Evolutionary conservation across 2,888 invertebrate species (phyloP).

Genomic region (Drosophila percnosoma): DNA sequence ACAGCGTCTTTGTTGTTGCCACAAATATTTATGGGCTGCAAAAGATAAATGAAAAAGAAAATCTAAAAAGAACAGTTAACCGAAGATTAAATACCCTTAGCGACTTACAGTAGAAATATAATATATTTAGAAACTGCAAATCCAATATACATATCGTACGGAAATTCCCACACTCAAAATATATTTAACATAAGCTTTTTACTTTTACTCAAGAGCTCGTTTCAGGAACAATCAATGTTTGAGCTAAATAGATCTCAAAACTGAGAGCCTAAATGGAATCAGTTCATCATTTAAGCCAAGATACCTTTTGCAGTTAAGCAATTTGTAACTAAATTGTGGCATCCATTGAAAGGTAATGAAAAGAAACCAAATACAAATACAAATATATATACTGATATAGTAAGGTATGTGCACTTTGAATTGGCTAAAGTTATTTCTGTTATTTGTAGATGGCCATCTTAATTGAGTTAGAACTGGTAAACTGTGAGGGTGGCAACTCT

Average conservation of each 20-base stretch:
- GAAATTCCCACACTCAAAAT: not conserved
- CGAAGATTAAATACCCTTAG: not conserved
- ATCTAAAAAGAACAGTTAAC: not conserved
- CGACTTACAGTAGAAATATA: too few relatives aligned
- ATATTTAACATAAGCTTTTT: not conserved
- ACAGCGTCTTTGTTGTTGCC: slow-evolving; percentile 27
- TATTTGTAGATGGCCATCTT: slow-evolving; percentile 66
- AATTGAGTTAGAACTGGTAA: slow-evolving; percentile 76
- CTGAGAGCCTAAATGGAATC: not conserved
- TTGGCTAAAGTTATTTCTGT: slow-evolving; percentile 53
- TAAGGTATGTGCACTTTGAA: not conserved
- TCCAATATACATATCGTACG: not conserved
- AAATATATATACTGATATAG: not conserved
- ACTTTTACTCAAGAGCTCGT: not conserved
- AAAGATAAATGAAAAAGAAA: slow-evolving; percentile 9
- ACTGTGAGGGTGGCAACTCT: slow-evolving; percentile 10
- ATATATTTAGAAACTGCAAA: not conserved
- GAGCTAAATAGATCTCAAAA: not conserved
- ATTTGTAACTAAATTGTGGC: not conserved
- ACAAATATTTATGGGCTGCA: slow-evolving; percentile 39
- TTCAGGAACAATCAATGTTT: not conserved
- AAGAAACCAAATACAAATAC: not conserved
- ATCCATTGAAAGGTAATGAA: not conserved
- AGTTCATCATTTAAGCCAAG: not conserved
- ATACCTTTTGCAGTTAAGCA: not conserved